Conservation (phyloP, 2,888 invertebrate genomes). For the Melanchra persicariae region DNA sequence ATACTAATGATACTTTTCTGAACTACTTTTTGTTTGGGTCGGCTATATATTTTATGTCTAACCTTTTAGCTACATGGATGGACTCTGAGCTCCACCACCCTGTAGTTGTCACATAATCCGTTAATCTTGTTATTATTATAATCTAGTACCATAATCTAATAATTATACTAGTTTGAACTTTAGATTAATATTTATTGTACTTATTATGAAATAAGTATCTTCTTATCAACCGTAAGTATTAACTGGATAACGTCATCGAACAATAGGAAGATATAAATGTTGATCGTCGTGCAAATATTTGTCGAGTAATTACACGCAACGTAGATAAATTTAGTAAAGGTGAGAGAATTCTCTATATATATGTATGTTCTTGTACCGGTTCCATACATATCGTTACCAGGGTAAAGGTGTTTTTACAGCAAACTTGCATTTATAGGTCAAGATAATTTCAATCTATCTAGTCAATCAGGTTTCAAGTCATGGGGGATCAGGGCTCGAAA, state of each 20-base stretch:
- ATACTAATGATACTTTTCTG: too few species aligned
- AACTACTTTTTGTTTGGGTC: too few species aligned
- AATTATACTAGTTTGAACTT: not conserved
- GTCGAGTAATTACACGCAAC: not conserved
- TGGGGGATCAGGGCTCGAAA: too few species aligned
- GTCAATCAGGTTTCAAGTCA: too few species aligned
- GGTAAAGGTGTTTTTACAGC: not conserved
- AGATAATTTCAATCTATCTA: too few species aligned
- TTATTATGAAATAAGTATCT: not conserved
- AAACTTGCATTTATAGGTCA: not conserved
- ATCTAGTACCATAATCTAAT: not conserved
- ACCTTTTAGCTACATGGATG: too few species aligned
- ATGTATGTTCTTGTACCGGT: too few species aligned
- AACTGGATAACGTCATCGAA: slow-evolving; percentile 20
- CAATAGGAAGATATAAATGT: not conserved
- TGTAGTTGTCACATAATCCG: not conserved
- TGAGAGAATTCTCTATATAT: not conserved
- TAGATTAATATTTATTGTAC: slow-evolving; percentile 22
- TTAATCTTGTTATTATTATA: slow-evolving; percentile 5
- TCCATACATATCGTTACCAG: not conserved
- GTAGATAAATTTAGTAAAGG: slow-evolving; percentile 5
- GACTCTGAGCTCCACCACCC: too few species aligned
- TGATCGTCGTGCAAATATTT: slow-evolving; percentile 15
- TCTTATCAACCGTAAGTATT: slow-evolving; percentile 20
- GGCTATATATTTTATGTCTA: too few species aligned